Conservation (phyloP, 2,888 invertebrate genomes). For the Ophonus ardosiacus region DNA sequence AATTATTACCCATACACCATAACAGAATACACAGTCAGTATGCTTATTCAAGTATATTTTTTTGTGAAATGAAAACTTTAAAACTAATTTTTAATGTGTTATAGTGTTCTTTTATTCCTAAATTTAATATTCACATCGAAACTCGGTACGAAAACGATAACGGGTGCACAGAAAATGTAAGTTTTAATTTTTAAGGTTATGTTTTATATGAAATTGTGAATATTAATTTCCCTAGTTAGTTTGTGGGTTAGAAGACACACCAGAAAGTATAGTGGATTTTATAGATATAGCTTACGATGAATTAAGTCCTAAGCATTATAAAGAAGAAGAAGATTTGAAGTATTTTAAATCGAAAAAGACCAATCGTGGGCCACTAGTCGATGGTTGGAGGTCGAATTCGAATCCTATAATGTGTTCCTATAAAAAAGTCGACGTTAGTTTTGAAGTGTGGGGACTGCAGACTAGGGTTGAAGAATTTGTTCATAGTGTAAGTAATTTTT, state of each 20-base stretch:
- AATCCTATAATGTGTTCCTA: conserved; percentile 96
- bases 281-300: conserved; percentile 94
- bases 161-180: conserved; percentile 92
- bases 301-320: conserved; percentile 90
- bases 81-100: conserved; percentile 72
- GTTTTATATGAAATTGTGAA: background rate
- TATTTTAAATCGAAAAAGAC: conserved; percentile 90
- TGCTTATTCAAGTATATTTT: conserved; percentile 7
- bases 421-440: conserved; percentile 90
- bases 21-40: conserved; percentile 88
- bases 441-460: conserved; percentile 96
- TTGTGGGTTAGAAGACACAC: conserved; percentile 81
- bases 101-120: conserved; percentile 94
- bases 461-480: conserved; percentile 92
- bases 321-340: conserved; percentile 92
- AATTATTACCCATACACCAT: conserved; percentile 95
- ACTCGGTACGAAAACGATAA: conserved; percentile 94
- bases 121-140: conserved; percentile 90
- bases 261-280: conserved; percentile 85
- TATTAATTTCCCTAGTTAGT: no score
- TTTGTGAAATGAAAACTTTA: conserved; percentile 45
- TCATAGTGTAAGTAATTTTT: conserved; percentile 82
- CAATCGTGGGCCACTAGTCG: conserved; percentile 88
- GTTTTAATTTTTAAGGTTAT: conserved; percentile 70
- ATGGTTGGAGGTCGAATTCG: conserved; percentile 87